Percentiles rank a stretch among this genome's conserved stretches.
phyloP scores from a whole-genome alignment of 1,140 invertebrate genomes.

The Heliconius melpomene region DNA sequence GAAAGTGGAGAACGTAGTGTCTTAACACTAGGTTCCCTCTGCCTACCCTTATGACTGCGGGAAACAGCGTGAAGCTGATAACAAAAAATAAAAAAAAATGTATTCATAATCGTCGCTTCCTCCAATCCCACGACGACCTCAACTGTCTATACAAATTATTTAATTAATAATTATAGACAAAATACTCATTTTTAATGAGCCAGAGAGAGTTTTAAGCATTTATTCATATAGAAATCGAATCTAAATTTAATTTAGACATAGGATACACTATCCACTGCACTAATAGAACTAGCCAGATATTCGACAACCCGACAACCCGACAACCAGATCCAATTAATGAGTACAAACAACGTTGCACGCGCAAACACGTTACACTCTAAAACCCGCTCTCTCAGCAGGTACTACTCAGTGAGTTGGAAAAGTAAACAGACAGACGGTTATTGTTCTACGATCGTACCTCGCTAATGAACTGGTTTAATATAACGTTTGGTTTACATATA shows the following conservation, averaged over 20 bases:
- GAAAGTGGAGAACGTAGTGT: too few relatives aligned
- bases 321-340: background rate
- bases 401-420: background rate
- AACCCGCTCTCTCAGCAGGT: background rate
- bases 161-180: too few relatives aligned
- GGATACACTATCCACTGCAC: background rate
- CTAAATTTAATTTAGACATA: background rate
- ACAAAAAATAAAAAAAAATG: too few relatives aligned
- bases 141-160: too few relatives aligned
- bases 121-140: too few relatives aligned
- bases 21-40: too few relatives aligned
- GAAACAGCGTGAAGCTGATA: too few relatives aligned
- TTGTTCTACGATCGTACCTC: background rate
- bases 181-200: too few relatives aligned
- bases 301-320: background rate
- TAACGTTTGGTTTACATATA: background rate
- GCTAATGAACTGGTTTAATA: background rate
- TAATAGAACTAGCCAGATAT: background rate
- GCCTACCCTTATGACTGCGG: too few relatives aligned
- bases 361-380: background rate
- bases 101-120: too few relatives aligned
- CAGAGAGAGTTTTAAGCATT: too few relatives aligned
- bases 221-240: background rate
- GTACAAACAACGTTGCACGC: background rate
- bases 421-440: constrained; percentile 3